Percentiles rank a stretch among this genome's conserved stretches.
Conservation (phyloP, 2,797 vertebrate genomes). For the Falco concolor region DNA sequence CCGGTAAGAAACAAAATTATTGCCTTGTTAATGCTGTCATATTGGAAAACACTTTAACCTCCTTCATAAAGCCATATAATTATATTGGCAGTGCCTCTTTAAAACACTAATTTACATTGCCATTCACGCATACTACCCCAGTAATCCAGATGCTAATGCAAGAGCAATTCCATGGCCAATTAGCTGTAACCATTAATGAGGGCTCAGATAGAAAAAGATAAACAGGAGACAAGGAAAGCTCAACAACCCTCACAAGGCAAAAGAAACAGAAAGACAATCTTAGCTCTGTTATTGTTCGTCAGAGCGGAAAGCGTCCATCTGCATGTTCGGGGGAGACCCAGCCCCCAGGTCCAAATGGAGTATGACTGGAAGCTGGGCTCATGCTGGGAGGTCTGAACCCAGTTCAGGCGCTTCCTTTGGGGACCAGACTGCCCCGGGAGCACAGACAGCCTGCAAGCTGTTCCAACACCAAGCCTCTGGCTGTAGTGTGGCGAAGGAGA, state of each 20-base stretch:
- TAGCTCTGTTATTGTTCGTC: conserved; percentile 5
- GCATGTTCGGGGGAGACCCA: background rate
- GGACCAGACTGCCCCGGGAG: background rate
- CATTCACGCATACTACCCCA: background rate
- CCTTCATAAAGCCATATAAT: background rate
- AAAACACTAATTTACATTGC: background rate
- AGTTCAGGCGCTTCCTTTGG: background rate
- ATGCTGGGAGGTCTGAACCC: background rate
- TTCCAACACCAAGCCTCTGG: background rate
- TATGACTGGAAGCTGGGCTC: background rate
- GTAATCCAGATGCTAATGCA: conserved; percentile 3
- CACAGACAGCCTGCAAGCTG: background rate
- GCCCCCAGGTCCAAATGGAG: background rate
- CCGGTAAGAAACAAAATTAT: background rate
- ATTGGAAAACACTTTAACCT: background rate
- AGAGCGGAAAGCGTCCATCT: conserved; percentile 21
- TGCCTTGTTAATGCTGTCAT: background rate
- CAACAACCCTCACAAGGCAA: background rate
- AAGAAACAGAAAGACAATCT: background rate
- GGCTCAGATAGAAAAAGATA: background rate
- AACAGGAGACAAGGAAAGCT: conserved; percentile 1
- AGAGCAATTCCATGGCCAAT: conserved; percentile 19
- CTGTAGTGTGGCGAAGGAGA: rapidly evolving
- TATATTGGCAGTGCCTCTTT: background rate
- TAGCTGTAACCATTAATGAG: conserved; percentile 7